Evolutionary conservation across 2,797 vertebrate species (phyloP).

Genomic region (Amblyraja radiata): DNA sequence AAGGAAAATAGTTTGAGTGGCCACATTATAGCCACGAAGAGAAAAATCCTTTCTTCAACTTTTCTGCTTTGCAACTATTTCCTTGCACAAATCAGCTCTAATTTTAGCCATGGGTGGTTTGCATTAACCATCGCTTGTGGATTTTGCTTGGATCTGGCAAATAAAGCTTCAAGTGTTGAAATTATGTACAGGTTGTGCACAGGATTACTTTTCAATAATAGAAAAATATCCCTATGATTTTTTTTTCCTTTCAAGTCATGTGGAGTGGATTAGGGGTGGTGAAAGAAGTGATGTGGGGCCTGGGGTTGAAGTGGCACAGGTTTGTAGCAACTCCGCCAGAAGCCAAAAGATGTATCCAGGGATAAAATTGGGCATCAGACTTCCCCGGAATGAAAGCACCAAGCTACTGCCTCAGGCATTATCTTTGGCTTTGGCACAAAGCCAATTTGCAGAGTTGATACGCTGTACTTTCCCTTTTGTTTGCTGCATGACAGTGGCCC

Average conservation of each 20-base stretch:
- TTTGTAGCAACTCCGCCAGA: not conserved
- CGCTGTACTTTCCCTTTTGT: not conserved
- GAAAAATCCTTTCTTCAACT: not conserved
- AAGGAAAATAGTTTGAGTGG: not conserved
- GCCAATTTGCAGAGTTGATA: not conserved
- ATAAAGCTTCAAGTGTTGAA: not conserved
- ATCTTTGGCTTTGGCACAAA: not conserved
- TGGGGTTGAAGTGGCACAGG: not conserved
- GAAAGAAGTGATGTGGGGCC: not conserved
- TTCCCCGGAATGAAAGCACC: not conserved
- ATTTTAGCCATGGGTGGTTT: not conserved
- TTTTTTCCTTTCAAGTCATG: not conserved
- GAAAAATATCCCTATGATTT: not conserved
- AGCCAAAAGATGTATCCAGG: too few species aligned
- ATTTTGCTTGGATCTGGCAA: not conserved
- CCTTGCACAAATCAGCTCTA: not conserved
- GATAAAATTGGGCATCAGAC: not conserved
- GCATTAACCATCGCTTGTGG: not conserved
- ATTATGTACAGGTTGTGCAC: not conserved
- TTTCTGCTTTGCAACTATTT: conserved; percentile 1
- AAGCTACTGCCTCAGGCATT: not conserved
- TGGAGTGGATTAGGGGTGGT: not conserved
- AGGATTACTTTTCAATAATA: not conserved
- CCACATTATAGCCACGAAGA: not conserved
- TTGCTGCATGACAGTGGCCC: too few species aligned